A percentile compares a stretch with the other conserved stretches of the same genome.
Evolutionary conservation across 92 coral and sea anemone species (phyloP).

Genomic region (Bergia sp.): DNA sequence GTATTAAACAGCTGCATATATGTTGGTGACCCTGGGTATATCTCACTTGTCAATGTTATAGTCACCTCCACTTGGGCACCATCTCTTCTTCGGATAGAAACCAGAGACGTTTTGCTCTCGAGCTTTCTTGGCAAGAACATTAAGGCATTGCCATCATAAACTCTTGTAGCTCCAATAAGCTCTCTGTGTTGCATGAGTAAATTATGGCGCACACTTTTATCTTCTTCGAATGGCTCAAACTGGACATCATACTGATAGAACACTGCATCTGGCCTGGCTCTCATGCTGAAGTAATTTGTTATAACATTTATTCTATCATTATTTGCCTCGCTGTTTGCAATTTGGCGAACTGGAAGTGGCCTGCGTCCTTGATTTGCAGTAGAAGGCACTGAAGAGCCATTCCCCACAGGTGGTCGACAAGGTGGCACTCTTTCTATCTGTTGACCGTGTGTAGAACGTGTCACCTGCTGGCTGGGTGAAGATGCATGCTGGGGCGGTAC

Average conservation of each 20-base stretch:
- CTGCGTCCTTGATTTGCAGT: neutral
- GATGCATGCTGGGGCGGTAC: neutral
- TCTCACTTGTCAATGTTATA: neutral
- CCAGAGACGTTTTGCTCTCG: neutral
- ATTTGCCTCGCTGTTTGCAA: neutral
- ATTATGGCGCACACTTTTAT: neutral
- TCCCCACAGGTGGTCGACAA: neutral
- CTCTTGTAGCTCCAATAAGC: neutral
- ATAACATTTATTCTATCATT: neutral
- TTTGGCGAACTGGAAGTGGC: neutral
- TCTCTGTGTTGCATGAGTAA: neutral
- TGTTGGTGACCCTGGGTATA: constrained; percentile 15
- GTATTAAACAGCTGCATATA: neutral
- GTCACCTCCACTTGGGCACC: neutral
- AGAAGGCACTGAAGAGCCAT: neutral
- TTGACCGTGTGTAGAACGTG: neutral
- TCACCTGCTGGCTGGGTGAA: neutral
- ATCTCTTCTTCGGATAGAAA: neutral
- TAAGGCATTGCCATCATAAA: constrained; percentile 4
- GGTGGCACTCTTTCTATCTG: neutral
- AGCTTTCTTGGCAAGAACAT: neutral
- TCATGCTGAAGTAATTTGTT: neutral
- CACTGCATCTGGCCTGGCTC: constrained; percentile 9
- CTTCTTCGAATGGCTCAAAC: constrained; percentile 24
- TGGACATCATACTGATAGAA: constrained; percentile 17